phyloP scores from a whole-genome alignment of 2,888 invertebrate species.

The Andrena bucephala region DNA sequence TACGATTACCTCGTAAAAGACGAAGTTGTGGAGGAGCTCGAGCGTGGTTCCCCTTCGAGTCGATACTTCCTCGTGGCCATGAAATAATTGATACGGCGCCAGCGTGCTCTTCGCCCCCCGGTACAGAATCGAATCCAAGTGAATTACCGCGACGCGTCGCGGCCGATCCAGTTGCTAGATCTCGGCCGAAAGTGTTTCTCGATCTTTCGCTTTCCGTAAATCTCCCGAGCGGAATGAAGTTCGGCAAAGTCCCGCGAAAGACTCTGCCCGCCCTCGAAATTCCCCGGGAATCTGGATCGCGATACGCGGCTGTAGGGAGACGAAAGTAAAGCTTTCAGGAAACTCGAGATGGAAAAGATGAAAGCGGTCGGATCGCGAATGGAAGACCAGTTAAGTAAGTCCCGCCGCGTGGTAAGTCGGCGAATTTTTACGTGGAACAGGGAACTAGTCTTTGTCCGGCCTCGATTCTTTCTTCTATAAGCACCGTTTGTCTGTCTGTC shows the following conservation, averaged over 20 bases:
- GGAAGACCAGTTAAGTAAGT: slow-evolving; percentile 20
- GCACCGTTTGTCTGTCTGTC: not conserved
- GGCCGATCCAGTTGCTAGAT: not conserved
- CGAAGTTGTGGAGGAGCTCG: not conserved
- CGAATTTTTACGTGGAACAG: slow-evolving; percentile 13
- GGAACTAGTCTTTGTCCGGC: not conserved
- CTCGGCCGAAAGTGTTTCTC: not conserved
- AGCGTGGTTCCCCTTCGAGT: not conserved
- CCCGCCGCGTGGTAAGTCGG: not conserved
- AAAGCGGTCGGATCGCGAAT: slow-evolving; percentile 27
- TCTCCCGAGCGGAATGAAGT: slow-evolving; percentile 16
- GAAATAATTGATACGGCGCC: slow-evolving; percentile 31
- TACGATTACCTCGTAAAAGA: not conserved
- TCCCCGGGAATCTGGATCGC: slow-evolving; percentile 15
- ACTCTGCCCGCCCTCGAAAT: not conserved
- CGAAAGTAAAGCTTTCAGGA: slow-evolving; percentile 17
- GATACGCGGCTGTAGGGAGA: not conserved
- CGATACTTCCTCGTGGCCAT: slow-evolving; percentile 18
- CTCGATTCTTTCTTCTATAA: not conserved
- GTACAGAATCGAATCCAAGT: not conserved
- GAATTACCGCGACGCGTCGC: slow-evolving; percentile 8
- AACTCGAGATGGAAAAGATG: slow-evolving; percentile 12
- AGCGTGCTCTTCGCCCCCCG: not conserved
- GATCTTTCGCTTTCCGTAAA: slow-evolving; percentile 2
- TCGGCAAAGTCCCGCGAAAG: slow-evolving; percentile 2